Evolutionary conservation across 2,113 vertebrate genomes (phyloP).

Genomic region (Lycaon pictus): DNA sequence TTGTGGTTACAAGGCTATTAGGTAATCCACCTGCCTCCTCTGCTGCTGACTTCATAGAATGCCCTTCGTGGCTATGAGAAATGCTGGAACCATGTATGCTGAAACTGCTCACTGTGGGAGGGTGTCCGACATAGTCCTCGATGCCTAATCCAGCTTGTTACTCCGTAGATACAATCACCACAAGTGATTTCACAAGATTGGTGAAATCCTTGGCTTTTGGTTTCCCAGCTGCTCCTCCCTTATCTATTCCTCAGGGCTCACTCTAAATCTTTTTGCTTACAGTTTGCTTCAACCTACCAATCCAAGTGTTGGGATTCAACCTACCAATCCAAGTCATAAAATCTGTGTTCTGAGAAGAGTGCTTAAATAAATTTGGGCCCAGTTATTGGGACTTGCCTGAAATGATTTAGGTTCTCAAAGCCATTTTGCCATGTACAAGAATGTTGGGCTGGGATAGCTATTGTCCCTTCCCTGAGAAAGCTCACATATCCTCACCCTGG

Average conservation of each 20-base stretch:
- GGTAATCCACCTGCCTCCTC: neutral
- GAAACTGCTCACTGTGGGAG: neutral
- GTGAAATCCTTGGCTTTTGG: neutral
- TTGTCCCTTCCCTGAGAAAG: neutral
- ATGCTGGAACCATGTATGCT: neutral
- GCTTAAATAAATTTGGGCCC: neutral
- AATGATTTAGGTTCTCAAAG: neutral
- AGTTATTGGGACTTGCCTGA: neutral
- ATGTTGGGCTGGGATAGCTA: neutral
- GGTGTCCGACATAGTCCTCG: neutral
- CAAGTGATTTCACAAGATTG: neutral
- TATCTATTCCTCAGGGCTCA: neutral
- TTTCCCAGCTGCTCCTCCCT: neutral
- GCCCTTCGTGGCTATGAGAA: neutral
- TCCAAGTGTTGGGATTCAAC: neutral
- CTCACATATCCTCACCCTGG: no score
- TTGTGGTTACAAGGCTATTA: neutral
- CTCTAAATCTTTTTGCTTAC: neutral
- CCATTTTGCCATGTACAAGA: neutral
- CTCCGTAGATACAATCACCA: neutral
- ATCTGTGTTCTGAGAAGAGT: neutral
- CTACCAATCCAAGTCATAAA: neutral
- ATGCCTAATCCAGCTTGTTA: accelerated
- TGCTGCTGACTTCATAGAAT: neutral
- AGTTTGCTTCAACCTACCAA: neutral